Evolutionary conservation across 2,113 vertebrate species (phyloP).

Genomic region (Malaclemys terrapin): DNA sequence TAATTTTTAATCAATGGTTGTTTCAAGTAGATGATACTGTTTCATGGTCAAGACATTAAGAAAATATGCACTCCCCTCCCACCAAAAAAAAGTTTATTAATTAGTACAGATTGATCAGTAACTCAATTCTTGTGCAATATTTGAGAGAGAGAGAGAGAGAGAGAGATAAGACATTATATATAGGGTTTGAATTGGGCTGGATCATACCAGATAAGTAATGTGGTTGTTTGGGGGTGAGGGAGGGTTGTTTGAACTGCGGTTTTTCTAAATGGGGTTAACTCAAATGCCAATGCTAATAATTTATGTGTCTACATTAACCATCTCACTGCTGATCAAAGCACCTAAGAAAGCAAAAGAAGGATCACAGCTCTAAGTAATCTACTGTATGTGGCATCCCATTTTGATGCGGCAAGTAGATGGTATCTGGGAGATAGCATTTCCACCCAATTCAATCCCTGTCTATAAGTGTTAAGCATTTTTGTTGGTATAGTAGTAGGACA

Average conservation of each 20-base stretch:
- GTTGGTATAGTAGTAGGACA: neutral
- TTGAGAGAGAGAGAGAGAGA: no score
- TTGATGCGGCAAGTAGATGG: neutral
- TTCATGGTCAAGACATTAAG: neutral
- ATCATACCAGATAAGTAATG: accelerated
- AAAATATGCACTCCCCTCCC: neutral
- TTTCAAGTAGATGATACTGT: neutral
- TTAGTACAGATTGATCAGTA: neutral
- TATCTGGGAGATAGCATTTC: neutral
- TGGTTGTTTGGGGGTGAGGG: neutral
- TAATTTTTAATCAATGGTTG: neutral
- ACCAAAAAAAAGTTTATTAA: neutral
- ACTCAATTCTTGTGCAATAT: neutral
- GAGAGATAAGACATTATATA: neutral
- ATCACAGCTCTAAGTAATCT: neutral
- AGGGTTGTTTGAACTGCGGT: conserved; percentile 19
- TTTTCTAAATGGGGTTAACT: neutral
- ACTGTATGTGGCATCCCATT: neutral
- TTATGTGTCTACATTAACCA: neutral
- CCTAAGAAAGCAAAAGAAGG: neutral
- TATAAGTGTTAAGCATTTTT: neutral
- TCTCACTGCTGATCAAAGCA: neutral
- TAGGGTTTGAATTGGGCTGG: neutral
- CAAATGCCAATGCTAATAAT: neutral
- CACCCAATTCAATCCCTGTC: neutral